Percentiles rank a stretch among this genome's conserved stretches.
Conservation (phyloP, 2,797 vertebrate genomes). For the Sebastes steindachneri region DNA sequence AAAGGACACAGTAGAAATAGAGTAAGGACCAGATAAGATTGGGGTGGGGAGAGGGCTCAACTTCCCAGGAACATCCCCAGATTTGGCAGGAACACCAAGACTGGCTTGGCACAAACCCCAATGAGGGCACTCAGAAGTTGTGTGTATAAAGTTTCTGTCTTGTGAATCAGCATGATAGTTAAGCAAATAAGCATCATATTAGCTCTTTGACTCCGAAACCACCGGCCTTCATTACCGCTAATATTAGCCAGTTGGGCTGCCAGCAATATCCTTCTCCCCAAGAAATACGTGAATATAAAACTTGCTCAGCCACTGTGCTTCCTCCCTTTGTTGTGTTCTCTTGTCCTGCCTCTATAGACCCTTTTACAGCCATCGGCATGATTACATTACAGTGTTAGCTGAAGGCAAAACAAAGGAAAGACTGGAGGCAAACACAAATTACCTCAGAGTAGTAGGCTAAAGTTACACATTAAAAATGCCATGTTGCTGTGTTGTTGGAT, state of each 20-base stretch:
- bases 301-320: neutral
- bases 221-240: neutral
- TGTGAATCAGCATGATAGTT: neutral
- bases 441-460: no score
- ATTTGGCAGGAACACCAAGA: slow-evolving; percentile 18
- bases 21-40: neutral
- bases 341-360: neutral
- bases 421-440: no score
- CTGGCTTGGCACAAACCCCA: slow-evolving; percentile 11
- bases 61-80: slow-evolving; percentile 26
- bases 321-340: neutral
- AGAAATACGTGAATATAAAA: neutral
- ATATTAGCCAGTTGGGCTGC: neutral
- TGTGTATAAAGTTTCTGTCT: slow-evolving; percentile 10
- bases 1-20: slow-evolving; percentile 1
- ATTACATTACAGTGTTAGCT: no score
- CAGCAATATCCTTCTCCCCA: neutral
- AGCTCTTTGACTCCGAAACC: neutral
- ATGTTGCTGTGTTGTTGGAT: no score
- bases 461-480: no score
- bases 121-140: slow-evolving; percentile 3
- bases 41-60: neutral
- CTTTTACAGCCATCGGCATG: no score
- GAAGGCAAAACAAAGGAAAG: no score
- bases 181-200: neutral